Evolutionary conservation across 2,113 vertebrate genomes (phyloP).

Genomic region (Gymnobelideus leadbeateri): DNA sequence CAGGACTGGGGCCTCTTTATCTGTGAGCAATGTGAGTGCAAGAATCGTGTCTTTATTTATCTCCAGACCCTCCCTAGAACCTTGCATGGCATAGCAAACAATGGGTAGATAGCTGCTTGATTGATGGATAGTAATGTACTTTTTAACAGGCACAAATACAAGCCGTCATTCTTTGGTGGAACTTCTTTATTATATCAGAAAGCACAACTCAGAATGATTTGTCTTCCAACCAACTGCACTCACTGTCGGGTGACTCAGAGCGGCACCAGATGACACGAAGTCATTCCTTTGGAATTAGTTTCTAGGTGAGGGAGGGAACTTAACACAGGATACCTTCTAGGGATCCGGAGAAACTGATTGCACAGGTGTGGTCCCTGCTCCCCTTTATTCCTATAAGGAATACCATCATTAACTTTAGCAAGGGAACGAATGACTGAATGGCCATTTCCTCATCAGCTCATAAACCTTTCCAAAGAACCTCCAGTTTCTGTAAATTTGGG

Average conservation of each 20-base stretch:
- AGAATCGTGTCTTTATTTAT: not conserved
- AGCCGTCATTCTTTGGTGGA: not conserved
- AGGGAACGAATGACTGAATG: not conserved
- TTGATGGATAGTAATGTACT: not conserved
- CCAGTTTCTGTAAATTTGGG: not conserved
- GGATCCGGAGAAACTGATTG: not conserved
- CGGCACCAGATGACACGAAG: not conserved
- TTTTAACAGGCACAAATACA: not conserved
- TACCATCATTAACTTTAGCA: not conserved
- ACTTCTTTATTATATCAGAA: not conserved
- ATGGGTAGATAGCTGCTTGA: not conserved
- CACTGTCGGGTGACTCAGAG: not conserved
- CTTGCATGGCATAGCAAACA: not conserved
- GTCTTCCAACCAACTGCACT: not conserved
- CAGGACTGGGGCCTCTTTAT: not conserved
- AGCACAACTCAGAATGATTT: not conserved
- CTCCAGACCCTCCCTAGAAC: not conserved
- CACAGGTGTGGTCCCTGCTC: not conserved
- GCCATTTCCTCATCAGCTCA: not conserved
- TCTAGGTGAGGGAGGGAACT: not conserved
- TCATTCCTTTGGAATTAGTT: not conserved
- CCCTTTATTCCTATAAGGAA: not conserved
- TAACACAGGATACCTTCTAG: not conserved
- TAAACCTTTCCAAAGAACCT: not conserved
- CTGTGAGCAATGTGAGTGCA: not conserved